These are phyloP conservation scores for Pissodes strobi DNA, from an alignment of 1,140 invertebrate species.

Conservation along the genomic window DNA sequence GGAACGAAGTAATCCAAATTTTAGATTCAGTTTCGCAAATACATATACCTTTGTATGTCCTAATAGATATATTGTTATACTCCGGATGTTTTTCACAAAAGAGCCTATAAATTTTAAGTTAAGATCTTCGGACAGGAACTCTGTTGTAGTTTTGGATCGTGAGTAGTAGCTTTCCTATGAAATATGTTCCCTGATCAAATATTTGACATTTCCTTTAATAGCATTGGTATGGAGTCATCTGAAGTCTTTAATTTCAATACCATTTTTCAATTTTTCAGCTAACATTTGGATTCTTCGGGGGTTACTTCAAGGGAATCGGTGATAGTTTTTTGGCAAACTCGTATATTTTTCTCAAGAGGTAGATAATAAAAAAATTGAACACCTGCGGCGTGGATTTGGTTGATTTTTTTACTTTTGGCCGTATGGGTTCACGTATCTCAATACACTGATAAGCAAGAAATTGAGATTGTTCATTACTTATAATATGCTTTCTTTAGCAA, in stretches of 20 bases:
- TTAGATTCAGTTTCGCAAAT: conserved; percentile 14
- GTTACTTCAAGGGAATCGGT: conserved; percentile 1
- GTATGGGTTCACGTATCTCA: background rate
- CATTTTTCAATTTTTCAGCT: conserved; percentile 13
- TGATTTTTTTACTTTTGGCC: background rate
- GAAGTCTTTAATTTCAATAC: background rate
- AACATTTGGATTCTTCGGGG: conserved; percentile 9
- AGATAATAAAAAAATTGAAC: background rate
- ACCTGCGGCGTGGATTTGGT: background rate
- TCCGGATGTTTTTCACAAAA: conserved; percentile 10
- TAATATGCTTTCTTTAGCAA: too few species aligned
- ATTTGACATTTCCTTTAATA: background rate
- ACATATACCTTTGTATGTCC: conserved; percentile 9
- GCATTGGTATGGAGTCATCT: background rate
- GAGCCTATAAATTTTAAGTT: conserved; percentile 8
- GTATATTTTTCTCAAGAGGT: background rate
- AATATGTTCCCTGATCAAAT: conserved; percentile 17
- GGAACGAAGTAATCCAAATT: conserved; percentile 5
- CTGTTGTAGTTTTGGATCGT: background rate
- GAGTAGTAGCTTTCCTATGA: conserved; percentile 9
- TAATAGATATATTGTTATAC: background rate
- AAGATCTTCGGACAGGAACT: background rate
- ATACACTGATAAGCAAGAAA: background rate
- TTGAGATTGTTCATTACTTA: background rate
- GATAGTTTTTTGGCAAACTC: conserved; percentile 7